These are phyloP conservation scores for Scaeva pyrastri DNA, from an alignment of 2,888 invertebrate genomes.

Conservation along the genomic window DNA sequence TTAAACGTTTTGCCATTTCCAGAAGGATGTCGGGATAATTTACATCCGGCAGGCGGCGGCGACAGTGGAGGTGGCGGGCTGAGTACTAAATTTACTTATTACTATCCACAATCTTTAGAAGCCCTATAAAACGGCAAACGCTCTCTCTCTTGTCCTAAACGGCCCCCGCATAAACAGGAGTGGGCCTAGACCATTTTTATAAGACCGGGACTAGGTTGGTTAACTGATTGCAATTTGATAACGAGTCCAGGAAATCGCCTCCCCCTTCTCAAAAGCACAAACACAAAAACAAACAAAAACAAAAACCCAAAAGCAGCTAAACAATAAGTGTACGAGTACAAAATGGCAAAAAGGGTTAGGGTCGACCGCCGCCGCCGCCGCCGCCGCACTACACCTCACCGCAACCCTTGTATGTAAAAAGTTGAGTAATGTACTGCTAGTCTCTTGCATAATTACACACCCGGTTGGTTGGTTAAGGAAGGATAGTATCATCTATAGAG, in stretches of 20 bases:
- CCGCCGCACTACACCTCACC: neutral
- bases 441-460: conserved; percentile 63
- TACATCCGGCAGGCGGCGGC: conserved; percentile 39
- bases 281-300: conserved; percentile 22
- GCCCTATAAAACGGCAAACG: conserved; percentile 31
- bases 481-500: conserved; percentile 48
- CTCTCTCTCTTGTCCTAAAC: neutral
- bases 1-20: conserved; percentile 44
- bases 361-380: too few species aligned
- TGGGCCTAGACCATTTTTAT: neutral
- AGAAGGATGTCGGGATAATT: conserved; percentile 36
- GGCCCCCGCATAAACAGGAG: neutral
- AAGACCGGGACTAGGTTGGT: conserved; percentile 9
- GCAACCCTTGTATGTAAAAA: conserved; percentile 37
- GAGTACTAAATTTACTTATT: conserved; percentile 24
- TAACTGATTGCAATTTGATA: conserved; percentile 71
- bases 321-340: neutral
- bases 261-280: neutral
- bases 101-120: conserved; percentile 45
- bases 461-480: conserved; percentile 27
- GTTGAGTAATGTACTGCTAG: conserved; percentile 48
- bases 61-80: too few species aligned
- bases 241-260: conserved; percentile 29
- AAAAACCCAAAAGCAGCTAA: conserved; percentile 13
- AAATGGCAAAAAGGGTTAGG: conserved; percentile 28